Evolutionary conservation across 2,797 vertebrate species (phyloP).

Genomic region (Acrossocheilus fasciatus): DNA sequence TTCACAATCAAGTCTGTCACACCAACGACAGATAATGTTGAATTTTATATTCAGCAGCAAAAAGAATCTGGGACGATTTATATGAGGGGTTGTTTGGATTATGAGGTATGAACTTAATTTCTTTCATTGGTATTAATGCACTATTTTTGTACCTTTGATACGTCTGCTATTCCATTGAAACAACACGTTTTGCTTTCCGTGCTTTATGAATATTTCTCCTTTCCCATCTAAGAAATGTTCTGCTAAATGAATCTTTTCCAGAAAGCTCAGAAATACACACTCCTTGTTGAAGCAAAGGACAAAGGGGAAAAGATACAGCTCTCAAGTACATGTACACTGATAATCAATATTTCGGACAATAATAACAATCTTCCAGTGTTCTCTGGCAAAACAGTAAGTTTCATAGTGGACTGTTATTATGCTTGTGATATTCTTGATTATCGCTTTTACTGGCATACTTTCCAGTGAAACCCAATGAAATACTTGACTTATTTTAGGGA

Average conservation of each 20-base stretch:
- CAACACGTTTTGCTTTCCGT: neutral
- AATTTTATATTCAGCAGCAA: conserved; percentile 64
- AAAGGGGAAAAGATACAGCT: conserved; percentile 57
- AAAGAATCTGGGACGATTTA: conserved; percentile 54
- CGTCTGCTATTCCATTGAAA: neutral
- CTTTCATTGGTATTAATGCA: neutral
- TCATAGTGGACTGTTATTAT: neutral
- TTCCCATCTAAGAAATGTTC: neutral
- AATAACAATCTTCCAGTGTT: conserved; percentile 75
- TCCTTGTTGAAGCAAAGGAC: conserved; percentile 77
- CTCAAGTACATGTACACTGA: conserved; percentile 71
- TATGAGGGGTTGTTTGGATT: conserved; percentile 78
- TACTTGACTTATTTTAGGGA: conserved; percentile 56
- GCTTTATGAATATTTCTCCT: neutral
- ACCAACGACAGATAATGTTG: conserved; percentile 62
- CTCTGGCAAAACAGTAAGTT: conserved; percentile 66
- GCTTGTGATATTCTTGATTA: neutral
- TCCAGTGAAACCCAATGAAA: neutral
- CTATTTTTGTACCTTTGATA: neutral
- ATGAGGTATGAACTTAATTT: conserved; percentile 68
- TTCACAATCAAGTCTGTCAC: conserved; percentile 66
- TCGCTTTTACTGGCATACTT: neutral
- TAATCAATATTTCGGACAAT: conserved; percentile 68
- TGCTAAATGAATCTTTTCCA: conserved; percentile 55
- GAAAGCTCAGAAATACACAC: conserved; percentile 71